Conservation (phyloP, 2,113 vertebrate species). For the Riparia riparia region DNA sequence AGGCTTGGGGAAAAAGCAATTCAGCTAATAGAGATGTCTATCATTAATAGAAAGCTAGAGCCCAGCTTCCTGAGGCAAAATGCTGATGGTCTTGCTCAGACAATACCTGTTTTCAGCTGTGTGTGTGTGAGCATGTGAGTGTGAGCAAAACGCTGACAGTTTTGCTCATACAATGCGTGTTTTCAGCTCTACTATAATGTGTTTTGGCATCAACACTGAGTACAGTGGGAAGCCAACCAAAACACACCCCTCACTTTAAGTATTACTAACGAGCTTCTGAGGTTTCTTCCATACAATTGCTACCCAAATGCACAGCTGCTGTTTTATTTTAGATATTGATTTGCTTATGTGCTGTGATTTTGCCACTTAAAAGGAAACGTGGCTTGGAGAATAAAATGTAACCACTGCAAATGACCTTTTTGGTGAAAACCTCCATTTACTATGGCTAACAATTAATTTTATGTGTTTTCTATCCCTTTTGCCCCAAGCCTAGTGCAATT, state of each 20-base stretch:
- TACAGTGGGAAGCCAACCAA: constrained; percentile 45
- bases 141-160: background rate
- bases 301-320: constrained; percentile 56
- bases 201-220: constrained; percentile 16
- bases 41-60: background rate
- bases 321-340: constrained; percentile 58
- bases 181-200: constrained; percentile 25
- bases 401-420: constrained; percentile 15
- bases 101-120: background rate
- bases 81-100: background rate
- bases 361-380: constrained; percentile 54
- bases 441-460: constrained; percentile 40
- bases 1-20: background rate
- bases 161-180: background rate
- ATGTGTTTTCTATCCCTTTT: background rate
- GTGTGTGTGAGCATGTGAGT: background rate
- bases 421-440: background rate
- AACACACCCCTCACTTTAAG: background rate
- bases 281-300: constrained; percentile 51
- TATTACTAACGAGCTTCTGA: constrained; percentile 6
- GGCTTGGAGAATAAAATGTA: constrained; percentile 24
- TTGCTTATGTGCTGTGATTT: constrained; percentile 53
- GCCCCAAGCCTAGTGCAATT: background rate
- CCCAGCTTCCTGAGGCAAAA: background rate
- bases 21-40: background rate